Base-by-base conservation (phyloP, 35 echinoderm and acorn worm genomes). In the Ptychodera flava region DNA sequence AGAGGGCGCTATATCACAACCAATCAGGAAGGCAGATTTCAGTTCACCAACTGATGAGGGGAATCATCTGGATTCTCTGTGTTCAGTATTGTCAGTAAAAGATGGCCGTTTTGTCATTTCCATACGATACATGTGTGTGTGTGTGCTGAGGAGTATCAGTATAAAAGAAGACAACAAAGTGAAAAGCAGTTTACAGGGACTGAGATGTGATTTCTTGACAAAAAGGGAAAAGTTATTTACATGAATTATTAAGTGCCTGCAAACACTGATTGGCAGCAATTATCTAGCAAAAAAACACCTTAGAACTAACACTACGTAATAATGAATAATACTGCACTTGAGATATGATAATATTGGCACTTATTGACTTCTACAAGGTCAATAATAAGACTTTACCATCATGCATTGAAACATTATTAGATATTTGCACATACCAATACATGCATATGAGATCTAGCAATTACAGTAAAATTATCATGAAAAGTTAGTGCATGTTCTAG, bases 181-280 rank as follows among this genome's bases (percentile, higher is more conserved):
- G 45, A 64, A 22, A 64, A 64, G 45, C 45, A 64, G 6, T 64
- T 64, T 64, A 64, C 45, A 64, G 45, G 45, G 45, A 64, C 45
- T 64, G 45, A 64, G 45, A 64, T 12, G 45, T 64, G 45, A 64
- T 64, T 64, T 64, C 45, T 64, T 64, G 45, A 64, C 45, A 64
- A 64, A 64, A 64, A 64, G 45, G 45, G n/a, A n/a, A 64, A 64
- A 64, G 45, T 64, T 64, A 64, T 64, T 64, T 64, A 64, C 45
- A 64, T 64, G 45, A 64, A 22, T 64, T 64, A 64, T 64, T 64
- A 64, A 64, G 45, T 64, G 45, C 45, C 45, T 6, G 45, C 45
- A 64, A n/a, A 64, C 45, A 64, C 45, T 64, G 45, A 64, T 64
- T 64, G 45, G 45, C 45, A 64, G 45, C 45, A 64, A 64, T 64